Conservation (phyloP, 2,113 vertebrate genomes). For the Chionodraco myersi region DNA sequence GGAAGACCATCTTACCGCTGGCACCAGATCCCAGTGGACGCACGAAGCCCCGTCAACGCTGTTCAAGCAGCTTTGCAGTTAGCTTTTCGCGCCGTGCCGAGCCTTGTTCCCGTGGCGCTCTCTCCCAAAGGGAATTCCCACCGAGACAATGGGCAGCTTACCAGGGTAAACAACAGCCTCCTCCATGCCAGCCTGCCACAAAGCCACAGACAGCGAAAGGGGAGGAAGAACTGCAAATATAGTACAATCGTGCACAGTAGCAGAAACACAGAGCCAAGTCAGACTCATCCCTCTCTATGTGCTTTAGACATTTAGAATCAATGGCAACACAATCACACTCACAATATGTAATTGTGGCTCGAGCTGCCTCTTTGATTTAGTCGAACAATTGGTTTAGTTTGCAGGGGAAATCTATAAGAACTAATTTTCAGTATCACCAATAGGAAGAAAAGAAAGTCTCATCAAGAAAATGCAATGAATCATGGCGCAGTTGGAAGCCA, state of each 20-base stretch:
- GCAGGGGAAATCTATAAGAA: slow-evolving; percentile 68
- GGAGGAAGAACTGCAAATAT: slow-evolving; percentile 69
- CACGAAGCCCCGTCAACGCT: slow-evolving; percentile 45
- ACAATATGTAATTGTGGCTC: slow-evolving; percentile 77
- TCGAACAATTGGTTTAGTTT: slow-evolving; percentile 76
- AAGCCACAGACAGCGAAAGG: slow-evolving; percentile 57
- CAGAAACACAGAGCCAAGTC: slow-evolving; percentile 59
- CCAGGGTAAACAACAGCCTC: slow-evolving; percentile 81
- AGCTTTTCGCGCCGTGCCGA: slow-evolving; percentile 40
- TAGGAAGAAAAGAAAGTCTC: slow-evolving; percentile 59
- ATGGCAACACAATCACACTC: slow-evolving; percentile 75
- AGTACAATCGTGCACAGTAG: slow-evolving; percentile 44
- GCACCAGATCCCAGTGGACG: slow-evolving; percentile 70
- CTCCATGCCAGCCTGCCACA: slow-evolving; percentile 73
- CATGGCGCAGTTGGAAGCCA: slow-evolving; percentile 42
- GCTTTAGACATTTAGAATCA: slow-evolving; percentile 73
- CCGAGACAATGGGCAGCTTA: slow-evolving; percentile 80
- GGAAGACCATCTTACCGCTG: slow-evolving; percentile 65
- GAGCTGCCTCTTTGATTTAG: slow-evolving; percentile 80
- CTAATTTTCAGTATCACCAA: slow-evolving; percentile 75
- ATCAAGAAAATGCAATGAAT: slow-evolving; percentile 75
- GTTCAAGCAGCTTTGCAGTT: slow-evolving; percentile 45
- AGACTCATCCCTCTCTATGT: slow-evolving; percentile 64
- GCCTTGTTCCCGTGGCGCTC: slow-evolving; percentile 54
- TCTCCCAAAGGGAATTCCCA: slow-evolving; percentile 80